Percentiles rank a stretch among this genome's conserved stretches.
These are phyloP conservation scores for Temnothorax longispinosus DNA, from an alignment of 1,140 invertebrate genomes.

Conservation along the genomic window DNA sequence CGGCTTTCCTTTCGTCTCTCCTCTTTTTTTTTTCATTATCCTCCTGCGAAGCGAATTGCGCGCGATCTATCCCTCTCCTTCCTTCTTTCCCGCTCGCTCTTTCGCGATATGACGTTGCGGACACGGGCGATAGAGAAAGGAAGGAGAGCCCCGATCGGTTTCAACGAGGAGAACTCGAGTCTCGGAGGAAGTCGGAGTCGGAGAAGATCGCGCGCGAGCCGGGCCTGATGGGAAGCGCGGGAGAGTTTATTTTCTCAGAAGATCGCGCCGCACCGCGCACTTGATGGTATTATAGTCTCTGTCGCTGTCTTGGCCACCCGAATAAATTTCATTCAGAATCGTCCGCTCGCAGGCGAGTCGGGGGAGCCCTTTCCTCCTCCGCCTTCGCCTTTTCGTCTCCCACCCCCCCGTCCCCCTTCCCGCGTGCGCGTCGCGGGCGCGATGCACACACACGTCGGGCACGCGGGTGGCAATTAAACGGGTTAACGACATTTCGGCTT, in stretches of 20 bases:
- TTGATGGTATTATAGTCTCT: conserved; percentile 55
- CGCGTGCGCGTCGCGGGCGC: not conserved
- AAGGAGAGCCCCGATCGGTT: conserved; percentile 55
- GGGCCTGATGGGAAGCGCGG: conserved; percentile 57
- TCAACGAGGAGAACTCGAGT: conserved; percentile 65
- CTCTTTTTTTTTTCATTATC: conserved; percentile 23
- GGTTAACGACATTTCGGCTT: conserved; percentile 56
- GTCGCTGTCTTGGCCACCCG: conserved; percentile 34
- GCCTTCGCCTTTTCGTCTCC: not conserved
- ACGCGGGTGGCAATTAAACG: conserved; percentile 54
- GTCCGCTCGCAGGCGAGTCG: conserved; percentile 36
- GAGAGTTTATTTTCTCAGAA: conserved; percentile 76
- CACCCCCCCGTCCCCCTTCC: not conserved
- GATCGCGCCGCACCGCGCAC: conserved; percentile 26
- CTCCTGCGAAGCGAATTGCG: conserved; percentile 28
- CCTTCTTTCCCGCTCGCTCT: not conserved
- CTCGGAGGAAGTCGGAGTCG: conserved; percentile 47
- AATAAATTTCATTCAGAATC: conserved; percentile 67
- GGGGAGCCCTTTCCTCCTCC: too few relatives aligned
- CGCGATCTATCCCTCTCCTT: conserved; percentile 12
- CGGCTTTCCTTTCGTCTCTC: conserved; percentile 46
- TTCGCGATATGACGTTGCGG: conserved; percentile 24
- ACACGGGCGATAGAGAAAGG: not conserved
- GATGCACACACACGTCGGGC: not conserved
- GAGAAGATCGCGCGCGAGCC: conserved; percentile 35